These are phyloP conservation scores for Poecilobothrus nobilitatus DNA, from an alignment of 2,888 invertebrate species.

Conservation along the genomic window DNA sequence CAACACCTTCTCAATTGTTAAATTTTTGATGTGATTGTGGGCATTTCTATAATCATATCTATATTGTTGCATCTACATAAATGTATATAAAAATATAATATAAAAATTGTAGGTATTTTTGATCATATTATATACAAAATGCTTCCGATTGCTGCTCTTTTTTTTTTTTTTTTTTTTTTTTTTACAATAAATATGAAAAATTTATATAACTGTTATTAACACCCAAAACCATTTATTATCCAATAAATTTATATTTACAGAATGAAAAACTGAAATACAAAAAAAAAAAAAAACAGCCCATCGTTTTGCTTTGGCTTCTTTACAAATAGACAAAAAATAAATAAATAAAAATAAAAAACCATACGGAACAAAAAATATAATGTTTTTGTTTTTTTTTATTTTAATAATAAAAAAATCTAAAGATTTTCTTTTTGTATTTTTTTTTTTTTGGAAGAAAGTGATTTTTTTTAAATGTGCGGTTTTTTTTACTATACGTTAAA, in stretches of 20 bases:
- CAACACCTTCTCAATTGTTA: not conserved
- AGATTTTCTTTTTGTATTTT: not conserved
- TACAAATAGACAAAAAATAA: no score
- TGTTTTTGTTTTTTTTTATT: not conserved
- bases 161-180: no score
- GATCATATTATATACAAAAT: not conserved
- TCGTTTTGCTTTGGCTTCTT: no score
- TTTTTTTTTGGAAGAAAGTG: not conserved
- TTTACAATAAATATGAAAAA: not conserved
- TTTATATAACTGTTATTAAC: not conserved
- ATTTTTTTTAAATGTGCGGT: not conserved
- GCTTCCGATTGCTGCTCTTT: not conserved
- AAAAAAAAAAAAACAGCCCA: no score
- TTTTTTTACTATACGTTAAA: not conserved
- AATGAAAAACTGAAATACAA: not conserved
- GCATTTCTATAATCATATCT: not conserved
- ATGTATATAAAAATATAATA: not conserved
- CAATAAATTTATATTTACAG: not conserved
- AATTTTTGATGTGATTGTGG: not conserved
- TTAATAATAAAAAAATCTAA: not conserved
- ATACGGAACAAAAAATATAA: no score
- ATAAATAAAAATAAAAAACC: no score
- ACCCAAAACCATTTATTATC: slow-evolving; percentile 3
- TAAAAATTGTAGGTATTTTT: not conserved
- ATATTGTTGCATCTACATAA: no score